Percentiles rank a stretch among this genome's conserved stretches.
Evolutionary conservation across 2,113 vertebrate species (phyloP).

Genomic region (Semnornis frantzii): DNA sequence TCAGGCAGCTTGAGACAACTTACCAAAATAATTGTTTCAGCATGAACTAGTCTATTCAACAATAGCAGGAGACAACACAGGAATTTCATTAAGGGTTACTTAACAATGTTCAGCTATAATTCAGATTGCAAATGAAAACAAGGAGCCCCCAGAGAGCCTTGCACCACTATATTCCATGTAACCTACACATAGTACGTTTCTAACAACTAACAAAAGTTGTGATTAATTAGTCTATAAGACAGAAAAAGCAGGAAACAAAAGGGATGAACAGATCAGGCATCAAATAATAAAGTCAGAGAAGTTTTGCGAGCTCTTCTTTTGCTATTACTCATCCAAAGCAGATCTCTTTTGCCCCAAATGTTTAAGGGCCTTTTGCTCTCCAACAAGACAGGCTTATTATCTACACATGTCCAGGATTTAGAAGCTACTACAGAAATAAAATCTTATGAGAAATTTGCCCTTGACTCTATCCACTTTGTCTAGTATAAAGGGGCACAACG

Average conservation of each 20-base stretch:
- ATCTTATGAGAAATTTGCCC: not conserved
- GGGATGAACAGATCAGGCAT: not conserved
- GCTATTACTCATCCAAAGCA: not conserved
- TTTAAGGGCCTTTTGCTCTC: not conserved
- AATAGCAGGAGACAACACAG: not conserved
- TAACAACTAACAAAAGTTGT: not conserved
- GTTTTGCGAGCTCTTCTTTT: not conserved
- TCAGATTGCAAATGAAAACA: not conserved
- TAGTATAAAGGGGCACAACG: not conserved
- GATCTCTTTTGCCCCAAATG: not conserved
- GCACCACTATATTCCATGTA: not conserved
- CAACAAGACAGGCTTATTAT: not conserved
- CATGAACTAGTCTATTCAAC: constrained; percentile 20
- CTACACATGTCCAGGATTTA: not conserved
- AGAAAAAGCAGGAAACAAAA: not conserved
- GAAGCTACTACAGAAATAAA: not conserved
- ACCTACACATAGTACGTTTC: not conserved
- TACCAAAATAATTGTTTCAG: constrained; percentile 65
- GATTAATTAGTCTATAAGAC: not conserved
- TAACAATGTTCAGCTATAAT: not conserved
- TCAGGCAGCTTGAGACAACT: constrained; percentile 38
- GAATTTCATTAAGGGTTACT: not conserved
- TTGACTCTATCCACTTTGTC: not conserved
- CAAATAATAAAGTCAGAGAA: not conserved
- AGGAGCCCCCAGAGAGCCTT: not conserved